Percentiles rank a stretch among this genome's conserved stretches.
Evolutionary conservation across 2,797 vertebrate genomes (phyloP).

Genomic region (Tragopan temminckii): DNA sequence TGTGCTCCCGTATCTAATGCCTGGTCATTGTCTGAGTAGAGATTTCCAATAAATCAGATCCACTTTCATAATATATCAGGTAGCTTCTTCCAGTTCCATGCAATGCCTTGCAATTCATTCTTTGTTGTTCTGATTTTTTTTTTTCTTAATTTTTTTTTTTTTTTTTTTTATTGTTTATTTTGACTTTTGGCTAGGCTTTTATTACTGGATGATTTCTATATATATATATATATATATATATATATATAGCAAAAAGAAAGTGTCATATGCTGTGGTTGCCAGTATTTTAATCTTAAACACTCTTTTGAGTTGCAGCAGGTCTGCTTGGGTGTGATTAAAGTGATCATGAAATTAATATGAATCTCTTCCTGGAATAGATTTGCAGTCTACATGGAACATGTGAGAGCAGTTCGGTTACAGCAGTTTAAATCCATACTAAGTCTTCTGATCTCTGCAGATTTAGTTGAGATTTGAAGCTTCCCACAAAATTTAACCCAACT

Average conservation of each 20-base stretch:
- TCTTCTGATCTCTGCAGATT: background rate
- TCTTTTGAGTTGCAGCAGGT: background rate
- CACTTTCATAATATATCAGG: background rate
- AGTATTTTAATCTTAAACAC: background rate
- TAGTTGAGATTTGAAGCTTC: background rate
- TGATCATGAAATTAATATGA: background rate
- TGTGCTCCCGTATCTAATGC: background rate
- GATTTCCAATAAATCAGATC: background rate
- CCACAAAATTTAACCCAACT: background rate
- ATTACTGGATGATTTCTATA: background rate
- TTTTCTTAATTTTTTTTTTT: background rate
- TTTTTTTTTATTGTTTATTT: background rate
- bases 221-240: background rate
- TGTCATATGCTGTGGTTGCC: background rate
- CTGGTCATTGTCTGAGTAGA: background rate
- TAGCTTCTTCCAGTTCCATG: background rate
- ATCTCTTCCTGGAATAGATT: background rate
- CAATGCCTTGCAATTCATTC: background rate
- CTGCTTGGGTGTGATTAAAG: background rate
- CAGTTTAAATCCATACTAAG: slow-evolving; percentile 1
- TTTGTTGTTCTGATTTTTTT: background rate
- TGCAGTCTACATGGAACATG: background rate
- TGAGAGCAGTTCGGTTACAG: background rate
- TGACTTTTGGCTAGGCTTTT: background rate
- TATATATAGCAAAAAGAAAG: background rate